These are phyloP conservation scores for Porites divaricata DNA, from an alignment of 92 coral and sea anemone species.

Conservation along the genomic window DNA sequence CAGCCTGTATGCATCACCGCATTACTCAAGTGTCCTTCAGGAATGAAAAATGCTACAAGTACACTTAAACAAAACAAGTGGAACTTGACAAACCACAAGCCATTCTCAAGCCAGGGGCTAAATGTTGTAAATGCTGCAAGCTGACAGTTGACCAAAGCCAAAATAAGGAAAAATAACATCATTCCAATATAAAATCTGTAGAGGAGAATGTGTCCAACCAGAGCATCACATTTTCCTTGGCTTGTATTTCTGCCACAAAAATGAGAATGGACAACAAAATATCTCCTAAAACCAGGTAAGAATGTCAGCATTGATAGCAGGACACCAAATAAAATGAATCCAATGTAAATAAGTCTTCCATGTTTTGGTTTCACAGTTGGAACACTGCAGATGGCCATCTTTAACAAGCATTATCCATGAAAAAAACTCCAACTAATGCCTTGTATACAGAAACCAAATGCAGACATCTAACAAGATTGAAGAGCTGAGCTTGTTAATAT, in stretches of 20 bases:
- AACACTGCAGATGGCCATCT: conserved; percentile 26
- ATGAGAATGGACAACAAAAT: conserved; percentile 66
- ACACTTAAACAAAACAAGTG: conserved; percentile 70
- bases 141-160: conserved; percentile 82
- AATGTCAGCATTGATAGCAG: conserved; percentile 69
- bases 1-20: conserved; percentile 83
- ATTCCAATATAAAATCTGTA: conserved; percentile 80
- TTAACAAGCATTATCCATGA: neutral
- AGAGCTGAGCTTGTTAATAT: neutral
- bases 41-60: conserved; percentile 71
- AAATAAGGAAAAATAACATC: conserved; percentile 73
- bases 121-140: conserved; percentile 63
- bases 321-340: conserved; percentile 73
- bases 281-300: conserved; percentile 62
- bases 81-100: conserved; percentile 85
- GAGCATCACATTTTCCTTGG: conserved; percentile 80
- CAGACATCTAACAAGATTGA: neutral
- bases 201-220: conserved; percentile 83
- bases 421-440: neutral
- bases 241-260: conserved; percentile 78
- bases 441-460: neutral
- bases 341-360: conserved; percentile 72
- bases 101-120: conserved; percentile 76
- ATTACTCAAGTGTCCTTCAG: conserved; percentile 76
- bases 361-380: conserved; percentile 76